These are phyloP conservation scores for Podiceps cristatus DNA, from an alignment of 2,113 vertebrate species.

Conservation along the genomic window DNA sequence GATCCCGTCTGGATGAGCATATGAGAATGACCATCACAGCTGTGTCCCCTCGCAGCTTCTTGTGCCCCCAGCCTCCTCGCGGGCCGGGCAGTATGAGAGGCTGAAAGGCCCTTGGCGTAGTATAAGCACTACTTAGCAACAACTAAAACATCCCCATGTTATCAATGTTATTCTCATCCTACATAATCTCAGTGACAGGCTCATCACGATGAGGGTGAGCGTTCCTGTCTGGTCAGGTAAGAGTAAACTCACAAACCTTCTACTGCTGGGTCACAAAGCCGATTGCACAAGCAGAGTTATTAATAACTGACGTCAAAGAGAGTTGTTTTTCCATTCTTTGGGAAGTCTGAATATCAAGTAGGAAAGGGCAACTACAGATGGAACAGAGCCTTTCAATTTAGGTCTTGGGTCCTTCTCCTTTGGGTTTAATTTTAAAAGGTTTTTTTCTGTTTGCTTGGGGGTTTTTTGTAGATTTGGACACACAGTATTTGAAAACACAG, in stretches of 20 bases:
- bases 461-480: background rate
- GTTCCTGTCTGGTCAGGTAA: background rate
- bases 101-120: too few relatives aligned
- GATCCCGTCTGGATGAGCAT: background rate
- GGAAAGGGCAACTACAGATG: background rate
- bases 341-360: background rate
- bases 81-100: too few relatives aligned
- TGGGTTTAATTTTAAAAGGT: background rate
- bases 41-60: too few relatives aligned
- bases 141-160: too few relatives aligned
- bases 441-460: too few relatives aligned
- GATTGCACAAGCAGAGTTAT: background rate
- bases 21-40: background rate
- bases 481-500: background rate
- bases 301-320: background rate
- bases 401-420: background rate
- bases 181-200: background rate
- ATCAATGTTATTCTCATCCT: too few relatives aligned
- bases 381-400: background rate
- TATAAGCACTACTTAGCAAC: too few relatives aligned
- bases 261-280: background rate
- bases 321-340: background rate
- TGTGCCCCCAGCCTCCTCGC: too few relatives aligned
- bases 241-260: background rate
- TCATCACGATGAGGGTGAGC: accelerated